Percentiles rank a stretch among this genome's conserved stretches.
These are phyloP conservation scores for Acanthiza pusilla DNA, from an alignment of 2,797 vertebrate species.

Conservation along the genomic window DNA sequence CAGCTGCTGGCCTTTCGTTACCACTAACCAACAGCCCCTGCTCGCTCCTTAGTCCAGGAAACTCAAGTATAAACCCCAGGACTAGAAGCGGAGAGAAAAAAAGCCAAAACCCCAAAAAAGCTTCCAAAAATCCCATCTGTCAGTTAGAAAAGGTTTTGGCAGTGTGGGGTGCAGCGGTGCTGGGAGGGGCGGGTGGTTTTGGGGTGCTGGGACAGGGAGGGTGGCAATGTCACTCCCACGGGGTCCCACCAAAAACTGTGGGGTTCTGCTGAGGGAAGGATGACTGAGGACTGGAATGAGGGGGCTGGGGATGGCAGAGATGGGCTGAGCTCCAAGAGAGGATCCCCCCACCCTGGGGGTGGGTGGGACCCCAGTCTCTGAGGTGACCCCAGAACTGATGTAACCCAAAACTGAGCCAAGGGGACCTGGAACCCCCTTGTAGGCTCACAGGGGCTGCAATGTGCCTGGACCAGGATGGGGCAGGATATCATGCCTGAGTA, in stretches of 20 bases:
- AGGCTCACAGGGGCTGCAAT: background rate
- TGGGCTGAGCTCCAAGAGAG: background rate
- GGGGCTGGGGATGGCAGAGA: background rate
- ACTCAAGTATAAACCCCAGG: background rate
- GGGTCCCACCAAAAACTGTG: background rate
- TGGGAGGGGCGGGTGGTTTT: background rate
- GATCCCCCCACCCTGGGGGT: background rate
- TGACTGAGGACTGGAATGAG: background rate
- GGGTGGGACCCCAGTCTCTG: background rate
- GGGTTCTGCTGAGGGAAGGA: background rate
- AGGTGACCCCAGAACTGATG: background rate
- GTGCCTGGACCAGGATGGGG: background rate
- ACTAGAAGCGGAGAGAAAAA: background rate
- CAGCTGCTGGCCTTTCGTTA: background rate
- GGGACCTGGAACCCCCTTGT: fast-evolving
- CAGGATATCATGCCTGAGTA: background rate
- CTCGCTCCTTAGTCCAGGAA: background rate
- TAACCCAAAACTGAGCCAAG: background rate
- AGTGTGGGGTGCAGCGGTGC: fast-evolving
- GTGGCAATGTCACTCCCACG: fast-evolving
- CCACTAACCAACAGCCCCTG: background rate
- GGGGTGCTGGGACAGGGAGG: background rate
- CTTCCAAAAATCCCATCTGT: background rate
- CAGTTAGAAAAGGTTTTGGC: background rate
- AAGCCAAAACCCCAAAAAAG: fast-evolving